Evolutionary conservation across 2,888 invertebrate species (phyloP).

Genomic region (Drosophila tripunctata): DNA sequence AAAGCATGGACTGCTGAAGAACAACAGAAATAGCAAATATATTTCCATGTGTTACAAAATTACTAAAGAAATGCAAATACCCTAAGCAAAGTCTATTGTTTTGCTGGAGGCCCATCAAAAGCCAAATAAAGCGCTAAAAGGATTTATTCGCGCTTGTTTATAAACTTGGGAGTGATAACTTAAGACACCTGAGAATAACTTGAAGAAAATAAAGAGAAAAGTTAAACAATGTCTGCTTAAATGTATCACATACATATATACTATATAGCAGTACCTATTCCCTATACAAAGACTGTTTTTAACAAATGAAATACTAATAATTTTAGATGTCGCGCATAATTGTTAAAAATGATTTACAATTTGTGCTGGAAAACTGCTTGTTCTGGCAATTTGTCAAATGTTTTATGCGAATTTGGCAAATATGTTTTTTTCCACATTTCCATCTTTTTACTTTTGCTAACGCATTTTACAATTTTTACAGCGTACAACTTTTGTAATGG

Average conservation of each 20-base stretch:
- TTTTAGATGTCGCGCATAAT: slow-evolving; percentile 58
- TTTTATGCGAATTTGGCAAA: slow-evolving; percentile 57
- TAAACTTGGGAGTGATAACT: slow-evolving; percentile 19
- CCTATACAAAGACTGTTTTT: neutral
- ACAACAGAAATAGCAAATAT: too few relatives aligned
- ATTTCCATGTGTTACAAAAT: neutral
- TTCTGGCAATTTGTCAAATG: slow-evolving; percentile 40
- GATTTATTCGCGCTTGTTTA: slow-evolving; percentile 57
- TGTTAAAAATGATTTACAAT: slow-evolving; percentile 72
- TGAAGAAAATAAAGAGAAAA: neutral
- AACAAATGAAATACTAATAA: slow-evolving; percentile 28
- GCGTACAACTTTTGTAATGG: slow-evolving; percentile 44
- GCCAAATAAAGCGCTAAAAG: slow-evolving; percentile 74
- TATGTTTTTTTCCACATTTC: slow-evolving; percentile 58
- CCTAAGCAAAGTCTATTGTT: neutral
- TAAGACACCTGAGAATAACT: slow-evolving; percentile 12
- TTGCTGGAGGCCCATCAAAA: slow-evolving; percentile 44
- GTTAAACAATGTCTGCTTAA: neutral
- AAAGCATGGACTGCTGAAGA: too few relatives aligned
- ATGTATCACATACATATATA: neutral
- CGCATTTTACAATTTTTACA: slow-evolving; percentile 32
- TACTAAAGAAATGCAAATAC: neutral
- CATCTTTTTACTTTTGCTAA: slow-evolving; percentile 12
- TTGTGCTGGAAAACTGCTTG: slow-evolving; percentile 22
- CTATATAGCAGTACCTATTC: too few relatives aligned